Percentiles rank a stretch among this genome's conserved stretches.
phyloP scores from a whole-genome alignment of 2,113 vertebrate species.

The Pachyramphus minor region DNA sequence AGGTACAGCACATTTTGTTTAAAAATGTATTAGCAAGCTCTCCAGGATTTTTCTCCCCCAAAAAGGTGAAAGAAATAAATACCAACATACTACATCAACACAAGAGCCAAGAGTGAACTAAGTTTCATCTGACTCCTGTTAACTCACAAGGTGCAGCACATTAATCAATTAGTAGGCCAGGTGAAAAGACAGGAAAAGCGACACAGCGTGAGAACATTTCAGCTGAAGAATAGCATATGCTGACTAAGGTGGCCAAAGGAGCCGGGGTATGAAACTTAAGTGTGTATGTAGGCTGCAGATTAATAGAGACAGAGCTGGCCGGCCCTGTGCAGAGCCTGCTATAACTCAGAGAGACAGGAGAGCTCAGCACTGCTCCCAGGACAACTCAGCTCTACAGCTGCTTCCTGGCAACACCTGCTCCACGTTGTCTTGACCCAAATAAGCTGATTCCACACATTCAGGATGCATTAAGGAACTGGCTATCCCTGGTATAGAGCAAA shows the following conservation, averaged over 20 bases:
- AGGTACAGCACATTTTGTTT: not conserved
- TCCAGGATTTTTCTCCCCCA: not conserved
- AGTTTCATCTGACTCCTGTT: not conserved
- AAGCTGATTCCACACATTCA: not conserved
- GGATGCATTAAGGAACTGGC: not conserved
- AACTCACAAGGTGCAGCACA: not conserved
- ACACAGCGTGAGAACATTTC: not conserved
- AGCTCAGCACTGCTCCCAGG: not conserved
- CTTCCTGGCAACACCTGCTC: not conserved
- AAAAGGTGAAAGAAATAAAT: not conserved
- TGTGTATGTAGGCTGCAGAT: not conserved
- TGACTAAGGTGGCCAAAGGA: not conserved
- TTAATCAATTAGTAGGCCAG: not conserved
- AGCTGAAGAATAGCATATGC: not conserved
- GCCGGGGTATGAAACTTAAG: accelerated
- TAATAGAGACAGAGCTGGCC: not conserved
- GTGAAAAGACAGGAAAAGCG: not conserved
- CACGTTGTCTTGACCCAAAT: accelerated
- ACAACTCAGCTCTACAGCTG: not conserved
- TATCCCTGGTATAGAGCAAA: not conserved
- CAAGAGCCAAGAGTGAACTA: not conserved
- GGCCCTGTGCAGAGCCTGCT: not conserved
- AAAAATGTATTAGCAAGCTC: not conserved
- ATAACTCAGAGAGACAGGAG: not conserved
- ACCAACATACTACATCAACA: not conserved